These are phyloP conservation scores for Vidua macroura DNA, from an alignment of 2,113 vertebrate species.

Conservation along the genomic window DNA sequence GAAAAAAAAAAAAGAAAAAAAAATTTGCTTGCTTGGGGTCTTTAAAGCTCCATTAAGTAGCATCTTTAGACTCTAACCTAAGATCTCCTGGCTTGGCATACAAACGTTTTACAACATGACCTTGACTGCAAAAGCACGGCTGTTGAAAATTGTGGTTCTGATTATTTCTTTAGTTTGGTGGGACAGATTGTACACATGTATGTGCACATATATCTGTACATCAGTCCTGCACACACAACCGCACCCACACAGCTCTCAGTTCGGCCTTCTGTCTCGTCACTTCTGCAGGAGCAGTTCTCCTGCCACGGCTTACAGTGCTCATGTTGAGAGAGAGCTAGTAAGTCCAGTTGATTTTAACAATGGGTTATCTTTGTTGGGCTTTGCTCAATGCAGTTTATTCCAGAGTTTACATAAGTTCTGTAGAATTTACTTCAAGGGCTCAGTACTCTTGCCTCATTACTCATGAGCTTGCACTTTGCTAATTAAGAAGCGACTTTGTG, in stretches of 20 bases:
- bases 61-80: neutral
- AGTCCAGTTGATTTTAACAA: neutral
- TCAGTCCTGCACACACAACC: neutral
- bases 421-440: neutral
- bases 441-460: neutral
- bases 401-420: neutral
- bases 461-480: neutral
- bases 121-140: neutral
- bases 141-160: neutral
- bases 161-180: neutral
- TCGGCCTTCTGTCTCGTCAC: neutral
- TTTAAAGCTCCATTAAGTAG: neutral
- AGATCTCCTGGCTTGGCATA: neutral
- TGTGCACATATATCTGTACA: neutral
- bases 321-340: neutral
- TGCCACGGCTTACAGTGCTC: neutral
- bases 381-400: neutral
- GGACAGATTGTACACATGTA: neutral
- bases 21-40: neutral
- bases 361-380: neutral
- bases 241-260: neutral
- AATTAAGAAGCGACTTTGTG: neutral
- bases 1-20: neutral
- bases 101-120: neutral
- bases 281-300: neutral